Conservation (phyloP, 2,113 vertebrate species). For the Corvus hawaiiensis region DNA sequence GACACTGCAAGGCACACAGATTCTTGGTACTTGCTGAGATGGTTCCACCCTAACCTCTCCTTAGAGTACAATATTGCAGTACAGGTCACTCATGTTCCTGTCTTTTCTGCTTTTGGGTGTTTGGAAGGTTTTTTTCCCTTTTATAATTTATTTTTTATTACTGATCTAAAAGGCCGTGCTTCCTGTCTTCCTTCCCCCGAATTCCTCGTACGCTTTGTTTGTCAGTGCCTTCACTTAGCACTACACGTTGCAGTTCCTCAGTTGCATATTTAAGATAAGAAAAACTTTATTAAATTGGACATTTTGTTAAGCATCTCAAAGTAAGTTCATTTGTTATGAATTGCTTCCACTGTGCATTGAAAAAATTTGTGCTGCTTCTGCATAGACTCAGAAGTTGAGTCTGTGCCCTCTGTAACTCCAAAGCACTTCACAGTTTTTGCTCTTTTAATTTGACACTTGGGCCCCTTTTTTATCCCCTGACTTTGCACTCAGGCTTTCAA, state of each 20-base stretch:
- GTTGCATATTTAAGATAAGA: not conserved
- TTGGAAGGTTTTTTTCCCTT: rapidly evolving
- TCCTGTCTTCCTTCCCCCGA: not conserved
- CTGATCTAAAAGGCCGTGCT: not conserved
- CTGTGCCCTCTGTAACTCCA: not conserved
- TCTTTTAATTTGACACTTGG: not conserved
- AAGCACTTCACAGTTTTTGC: not conserved
- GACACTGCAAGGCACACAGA: rapidly evolving
- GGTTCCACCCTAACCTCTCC: not conserved
- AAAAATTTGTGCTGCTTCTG: not conserved
- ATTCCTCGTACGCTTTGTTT: not conserved
- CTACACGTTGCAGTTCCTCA: not conserved
- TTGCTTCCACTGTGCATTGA: not conserved
- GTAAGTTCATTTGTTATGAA: not conserved
- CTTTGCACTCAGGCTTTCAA: not conserved
- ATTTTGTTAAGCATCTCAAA: not conserved
- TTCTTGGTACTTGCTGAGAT: not conserved
- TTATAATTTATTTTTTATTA: not conserved
- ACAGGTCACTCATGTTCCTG: not conserved
- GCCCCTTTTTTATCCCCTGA: not conserved
- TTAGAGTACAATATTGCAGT: not conserved
- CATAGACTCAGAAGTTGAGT: not conserved
- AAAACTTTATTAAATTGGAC: not conserved
- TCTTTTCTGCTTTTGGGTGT: not conserved
- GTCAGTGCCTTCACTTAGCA: not conserved